A percentile compares a stretch with the other conserved stretches of the same genome.
These are phyloP conservation scores for Procavia capensis DNA, from an alignment of 2,113 vertebrate genomes.

Conservation along the genomic window DNA sequence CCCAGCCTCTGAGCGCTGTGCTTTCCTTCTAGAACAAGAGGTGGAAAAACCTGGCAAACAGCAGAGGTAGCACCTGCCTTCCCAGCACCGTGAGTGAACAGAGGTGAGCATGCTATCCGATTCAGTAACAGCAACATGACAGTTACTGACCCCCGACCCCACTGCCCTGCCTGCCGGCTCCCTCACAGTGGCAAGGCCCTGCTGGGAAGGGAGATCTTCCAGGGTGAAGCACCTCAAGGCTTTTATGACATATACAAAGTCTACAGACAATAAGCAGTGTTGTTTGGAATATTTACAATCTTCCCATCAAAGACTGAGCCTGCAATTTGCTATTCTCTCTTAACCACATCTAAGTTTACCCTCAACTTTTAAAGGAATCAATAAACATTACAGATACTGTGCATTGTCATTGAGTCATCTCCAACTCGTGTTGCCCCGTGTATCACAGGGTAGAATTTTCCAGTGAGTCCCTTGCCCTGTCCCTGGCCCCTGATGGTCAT, in stretches of 20 bases:
- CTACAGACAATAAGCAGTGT: background rate
- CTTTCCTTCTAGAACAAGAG: background rate
- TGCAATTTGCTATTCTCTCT: background rate
- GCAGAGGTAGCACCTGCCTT: background rate
- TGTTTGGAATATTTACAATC: background rate
- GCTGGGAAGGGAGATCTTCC: background rate
- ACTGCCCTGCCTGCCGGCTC: background rate
- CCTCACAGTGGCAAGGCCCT: background rate
- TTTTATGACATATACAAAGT: background rate
- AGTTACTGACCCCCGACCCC: background rate
- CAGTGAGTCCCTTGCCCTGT: too few species aligned
- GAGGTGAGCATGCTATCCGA: background rate
- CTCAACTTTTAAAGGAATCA: background rate
- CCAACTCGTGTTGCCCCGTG: too few species aligned
- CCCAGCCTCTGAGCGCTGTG: background rate
- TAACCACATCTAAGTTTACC: background rate
- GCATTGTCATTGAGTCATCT: too few species aligned
- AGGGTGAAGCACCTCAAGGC: background rate
- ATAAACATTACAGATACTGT: background rate
- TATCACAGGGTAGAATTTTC: background rate
- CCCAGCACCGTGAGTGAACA: background rate
- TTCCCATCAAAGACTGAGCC: background rate
- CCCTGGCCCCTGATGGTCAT: too few species aligned
- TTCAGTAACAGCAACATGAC: background rate
- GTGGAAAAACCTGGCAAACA: background rate